Evolutionary conservation across 2,797 vertebrate genomes (phyloP).

Genomic region (Tachyglossus aculeatus): DNA sequence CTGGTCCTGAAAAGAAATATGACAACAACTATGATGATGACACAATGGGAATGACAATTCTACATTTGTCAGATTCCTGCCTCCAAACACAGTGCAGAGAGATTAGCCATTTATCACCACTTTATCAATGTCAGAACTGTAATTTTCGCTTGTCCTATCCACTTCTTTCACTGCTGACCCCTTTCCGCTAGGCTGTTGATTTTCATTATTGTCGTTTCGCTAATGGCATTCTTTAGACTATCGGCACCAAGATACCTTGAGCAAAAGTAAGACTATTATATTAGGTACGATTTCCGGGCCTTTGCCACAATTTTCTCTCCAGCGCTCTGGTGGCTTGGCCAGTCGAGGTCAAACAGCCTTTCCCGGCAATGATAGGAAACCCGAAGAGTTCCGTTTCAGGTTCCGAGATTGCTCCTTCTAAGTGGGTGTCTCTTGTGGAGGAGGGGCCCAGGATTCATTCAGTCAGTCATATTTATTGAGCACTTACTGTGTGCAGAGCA

Average conservation of each 20-base stretch:
- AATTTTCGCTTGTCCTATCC: constrained; percentile 51
- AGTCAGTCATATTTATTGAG: too few relatives aligned
- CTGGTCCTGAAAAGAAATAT: neutral
- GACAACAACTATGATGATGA: constrained; percentile 3
- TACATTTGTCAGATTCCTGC: constrained; percentile 38
- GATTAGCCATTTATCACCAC: constrained; percentile 31
- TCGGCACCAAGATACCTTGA: constrained; percentile 30
- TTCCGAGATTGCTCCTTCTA: constrained; percentile 9
- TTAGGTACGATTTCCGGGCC: constrained; percentile 43
- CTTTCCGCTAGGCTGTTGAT: constrained; percentile 32
- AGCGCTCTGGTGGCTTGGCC: constrained; percentile 16
- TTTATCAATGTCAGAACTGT: constrained; percentile 55
- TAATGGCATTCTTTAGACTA: constrained; percentile 39
- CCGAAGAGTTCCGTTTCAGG: constrained; percentile 6
- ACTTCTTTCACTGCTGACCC: constrained; percentile 39
- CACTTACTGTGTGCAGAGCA: too few relatives aligned
- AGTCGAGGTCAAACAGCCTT: constrained; percentile 24
- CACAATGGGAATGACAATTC: constrained; percentile 28
- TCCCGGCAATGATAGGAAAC: constrained; percentile 6
- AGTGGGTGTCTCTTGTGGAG: constrained; percentile 16
- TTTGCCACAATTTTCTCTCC: constrained; percentile 52
- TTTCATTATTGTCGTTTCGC: constrained; percentile 10
- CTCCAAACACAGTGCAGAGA: constrained; percentile 16
- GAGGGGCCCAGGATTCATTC: too few relatives aligned
- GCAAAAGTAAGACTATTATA: constrained; percentile 13